A percentile compares a stretch with the other conserved stretches of the same genome.
Evolutionary conservation across 2,888 invertebrate genomes (phyloP).

Genomic region (Crossocerus cetratus): DNA sequence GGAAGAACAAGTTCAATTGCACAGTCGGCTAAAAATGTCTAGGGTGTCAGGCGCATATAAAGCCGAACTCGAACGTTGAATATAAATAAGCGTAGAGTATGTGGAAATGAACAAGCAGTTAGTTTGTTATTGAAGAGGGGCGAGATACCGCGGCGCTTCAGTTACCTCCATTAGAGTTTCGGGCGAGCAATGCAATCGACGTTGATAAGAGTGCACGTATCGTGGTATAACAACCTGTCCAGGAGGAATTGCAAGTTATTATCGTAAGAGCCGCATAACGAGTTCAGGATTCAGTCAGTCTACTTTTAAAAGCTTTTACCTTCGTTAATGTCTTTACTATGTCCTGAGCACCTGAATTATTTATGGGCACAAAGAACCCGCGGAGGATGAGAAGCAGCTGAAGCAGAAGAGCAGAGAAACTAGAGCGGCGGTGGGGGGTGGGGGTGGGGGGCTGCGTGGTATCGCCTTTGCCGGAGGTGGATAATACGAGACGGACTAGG

Average conservation of each 20-base stretch:
- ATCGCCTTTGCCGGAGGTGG: background rate
- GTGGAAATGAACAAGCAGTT: background rate
- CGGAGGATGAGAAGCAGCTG: conserved; percentile 34
- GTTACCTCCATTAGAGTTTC: background rate
- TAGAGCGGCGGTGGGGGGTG: background rate
- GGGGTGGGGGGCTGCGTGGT: background rate
- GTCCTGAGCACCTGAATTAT: conserved; percentile 63
- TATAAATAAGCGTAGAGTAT: conserved; percentile 1
- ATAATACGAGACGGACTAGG: conserved; percentile 23
- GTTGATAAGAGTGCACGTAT: conserved; percentile 38
- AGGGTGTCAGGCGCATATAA: background rate
- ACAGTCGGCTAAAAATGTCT: background rate
- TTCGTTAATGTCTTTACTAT: conserved; percentile 60
- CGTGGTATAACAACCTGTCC: conserved; percentile 34
- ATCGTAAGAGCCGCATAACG: conserved; percentile 53
- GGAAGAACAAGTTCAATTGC: background rate
- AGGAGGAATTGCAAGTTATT: conserved; percentile 53
- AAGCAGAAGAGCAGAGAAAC: conserved; percentile 22
- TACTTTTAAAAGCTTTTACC: conserved; percentile 55
- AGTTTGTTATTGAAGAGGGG: background rate
- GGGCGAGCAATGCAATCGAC: background rate
- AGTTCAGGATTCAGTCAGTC: conserved; percentile 53
- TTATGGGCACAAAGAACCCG: conserved; percentile 59
- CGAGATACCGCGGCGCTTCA: background rate
- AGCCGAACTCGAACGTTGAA: background rate